Base-by-base conservation (phyloP, 2,113 vertebrate genomes). In the Brienomyrus brachyistius region DNA sequence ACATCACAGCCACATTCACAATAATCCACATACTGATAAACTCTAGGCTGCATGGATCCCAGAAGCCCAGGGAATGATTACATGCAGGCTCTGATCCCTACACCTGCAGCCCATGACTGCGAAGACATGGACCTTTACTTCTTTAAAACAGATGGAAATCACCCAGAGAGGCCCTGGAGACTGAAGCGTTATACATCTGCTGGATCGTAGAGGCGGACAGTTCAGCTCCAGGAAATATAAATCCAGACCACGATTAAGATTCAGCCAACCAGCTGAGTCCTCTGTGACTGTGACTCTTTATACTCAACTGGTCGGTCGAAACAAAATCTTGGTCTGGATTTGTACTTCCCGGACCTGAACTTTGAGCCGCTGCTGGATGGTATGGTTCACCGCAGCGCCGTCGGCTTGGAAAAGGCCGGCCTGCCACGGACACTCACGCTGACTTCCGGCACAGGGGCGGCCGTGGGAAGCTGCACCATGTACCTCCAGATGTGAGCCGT, bases 401-500 rank as follows among this genome's bases (percentile, higher is more conserved):
- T 19, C n/a, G 0, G 62, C 62, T 31, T 70, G 62, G 62, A 70
- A 70, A 70, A 31, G 62, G 27, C 62, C 62, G 27, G 62, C 62
- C 62, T 0, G 62, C 62, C 31, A 13, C 52, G 6, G 77, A 52
- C 91, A 95, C 98, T 98, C 95, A 99, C 98, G 88, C 95, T 98
- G 94, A 97, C 96, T 94, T 99, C 98, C 90, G 97, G 95, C 52
- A 96, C 94, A 3, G 98, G 98, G 93, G 97, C 98, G 54, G 97
- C 97, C 88, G 95, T 94, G 19, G 98, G 98, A 88, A 99, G 96
- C 95, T 99, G 98, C 85, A 99, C 97, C 91, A 97, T 97, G 70
- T 98, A 99, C 90, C 98, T 97, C 98, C 98, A 99, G 95, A 99
- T 98, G 95, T 99, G 98, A 94, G 98, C 97, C 62, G 98, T 99